phyloP scores from a whole-genome alignment of 2,888 invertebrate genomes.

The Oxystoma pomonae region DNA sequence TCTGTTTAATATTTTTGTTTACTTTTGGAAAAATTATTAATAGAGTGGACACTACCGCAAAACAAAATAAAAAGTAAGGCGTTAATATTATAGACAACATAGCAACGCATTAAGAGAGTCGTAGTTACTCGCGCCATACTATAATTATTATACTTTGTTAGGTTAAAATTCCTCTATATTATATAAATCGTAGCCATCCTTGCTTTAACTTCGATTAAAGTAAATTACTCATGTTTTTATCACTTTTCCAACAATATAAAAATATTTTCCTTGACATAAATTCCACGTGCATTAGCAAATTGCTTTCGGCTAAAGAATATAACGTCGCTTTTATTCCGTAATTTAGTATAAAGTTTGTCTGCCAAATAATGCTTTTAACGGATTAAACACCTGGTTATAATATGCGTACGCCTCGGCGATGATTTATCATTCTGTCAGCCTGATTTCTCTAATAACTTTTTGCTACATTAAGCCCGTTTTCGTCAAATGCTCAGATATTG shows the following conservation, averaged over 20 bases:
- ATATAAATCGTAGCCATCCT: too few species aligned
- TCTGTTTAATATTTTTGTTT: too few species aligned
- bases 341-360: neutral
- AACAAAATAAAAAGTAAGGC: too few species aligned
- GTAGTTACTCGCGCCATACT: too few species aligned
- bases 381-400: neutral
- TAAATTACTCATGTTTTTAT: neutral
- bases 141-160: too few species aligned
- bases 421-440: neutral
- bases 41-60: too few species aligned
- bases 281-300: neutral
- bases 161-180: too few species aligned
- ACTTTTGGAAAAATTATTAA: too few species aligned
- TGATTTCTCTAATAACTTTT: neutral
- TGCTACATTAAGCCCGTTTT: neutral
- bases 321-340: neutral
- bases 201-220: neutral
- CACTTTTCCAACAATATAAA: neutral
- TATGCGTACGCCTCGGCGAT: neutral
- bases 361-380: neutral
- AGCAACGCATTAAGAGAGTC: too few species aligned
- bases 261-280: neutral
- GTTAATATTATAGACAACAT: too few species aligned
- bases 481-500: neutral
- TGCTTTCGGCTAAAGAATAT: neutral